Base-by-base conservation (phyloP, 2,888 invertebrate genomes). In the Piscicola geometra region DNA sequence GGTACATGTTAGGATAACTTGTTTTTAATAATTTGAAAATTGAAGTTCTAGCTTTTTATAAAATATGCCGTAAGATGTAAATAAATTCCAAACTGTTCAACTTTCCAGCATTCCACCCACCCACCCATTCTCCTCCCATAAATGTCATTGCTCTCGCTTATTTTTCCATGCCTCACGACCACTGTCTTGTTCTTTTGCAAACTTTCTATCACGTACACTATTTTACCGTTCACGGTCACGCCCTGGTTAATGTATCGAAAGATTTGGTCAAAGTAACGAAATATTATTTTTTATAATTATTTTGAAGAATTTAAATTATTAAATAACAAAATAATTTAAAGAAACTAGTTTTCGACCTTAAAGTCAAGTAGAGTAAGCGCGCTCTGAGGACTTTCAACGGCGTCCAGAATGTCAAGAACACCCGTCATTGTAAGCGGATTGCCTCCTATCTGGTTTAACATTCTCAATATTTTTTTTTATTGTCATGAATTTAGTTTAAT, bases 341-440 rank as follows among this genome's bases (percentile, higher is more conserved):
- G n/a, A n/a, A n/a, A n/a, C n/a, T n/a, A n/a, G n/a, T 47, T 15
- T 47, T 47, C 21, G n/a, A 84, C 84, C 71, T 82, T 81, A 25
- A 84, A 79, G 64, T 82, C 81, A 0, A 84, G 75, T 75, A 81
- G 80, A 25, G 77, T 76, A 0, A 83, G 30, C 32, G 75, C 76
- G 75, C 81, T 81, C 5, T 77, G 78, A 0, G 78, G 76, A 41
- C 78, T 80, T 33, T 81, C 78, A 21, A 82, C 79, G 25, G 82
- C 82, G 35, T 82, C 80, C 66, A 84, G 75, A 12, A 84, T 76
- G 47, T 83, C 82, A 47, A 81, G 80, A 75, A 83, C 83, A 3
- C 84, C 84, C n/a, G 84, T 84, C 82, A 83, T 83, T 5, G 84
- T 82, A 52, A 84, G 78, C 9, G 84, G 84, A 77, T 84, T 84